These are phyloP conservation scores for Eciton burchellii DNA, from an alignment of 1,140 invertebrate genomes.

Conservation along the genomic window DNA sequence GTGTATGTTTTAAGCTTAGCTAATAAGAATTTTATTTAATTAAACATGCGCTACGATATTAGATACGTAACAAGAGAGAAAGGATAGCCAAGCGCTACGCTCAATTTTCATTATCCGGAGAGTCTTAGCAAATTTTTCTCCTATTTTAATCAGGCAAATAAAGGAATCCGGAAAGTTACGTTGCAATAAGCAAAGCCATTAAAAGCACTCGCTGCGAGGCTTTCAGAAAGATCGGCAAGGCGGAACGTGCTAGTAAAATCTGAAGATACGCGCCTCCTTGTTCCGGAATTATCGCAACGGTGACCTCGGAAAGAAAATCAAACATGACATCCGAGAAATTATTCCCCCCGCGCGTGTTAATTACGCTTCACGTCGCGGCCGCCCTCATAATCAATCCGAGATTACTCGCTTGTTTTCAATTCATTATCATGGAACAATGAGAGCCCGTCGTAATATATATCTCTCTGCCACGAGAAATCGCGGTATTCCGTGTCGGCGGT, in stretches of 20 bases:
- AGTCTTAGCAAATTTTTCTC: constrained; percentile 35
- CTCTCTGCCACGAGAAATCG: neutral
- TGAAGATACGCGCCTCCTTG: neutral
- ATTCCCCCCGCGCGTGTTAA: constrained; percentile 16
- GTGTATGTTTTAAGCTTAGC: no score
- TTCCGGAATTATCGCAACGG: neutral
- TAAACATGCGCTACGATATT: neutral
- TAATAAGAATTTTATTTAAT: no score
- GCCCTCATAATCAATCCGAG: neutral
- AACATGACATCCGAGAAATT: neutral
- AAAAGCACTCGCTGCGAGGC: constrained; percentile 23
- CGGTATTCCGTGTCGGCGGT: neutral
- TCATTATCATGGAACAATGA: constrained; percentile 45
- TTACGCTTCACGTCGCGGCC: constrained; percentile 8
- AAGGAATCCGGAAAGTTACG: constrained; percentile 2
- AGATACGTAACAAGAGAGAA: neutral
- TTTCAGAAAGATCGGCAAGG: neutral
- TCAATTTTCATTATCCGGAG: constrained; percentile 36
- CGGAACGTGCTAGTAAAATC: constrained; percentile 5
- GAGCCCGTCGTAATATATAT: constrained; percentile 24
- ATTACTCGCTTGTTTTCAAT: constrained; percentile 6
- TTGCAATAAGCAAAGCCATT: constrained; percentile 45
- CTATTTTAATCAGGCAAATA: constrained; percentile 42
- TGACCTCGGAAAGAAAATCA: neutral
- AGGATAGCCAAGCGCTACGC: constrained; percentile 6